Base-by-base conservation (phyloP, 2,797 vertebrate genomes). In the Sardinella longiceps region DNA sequence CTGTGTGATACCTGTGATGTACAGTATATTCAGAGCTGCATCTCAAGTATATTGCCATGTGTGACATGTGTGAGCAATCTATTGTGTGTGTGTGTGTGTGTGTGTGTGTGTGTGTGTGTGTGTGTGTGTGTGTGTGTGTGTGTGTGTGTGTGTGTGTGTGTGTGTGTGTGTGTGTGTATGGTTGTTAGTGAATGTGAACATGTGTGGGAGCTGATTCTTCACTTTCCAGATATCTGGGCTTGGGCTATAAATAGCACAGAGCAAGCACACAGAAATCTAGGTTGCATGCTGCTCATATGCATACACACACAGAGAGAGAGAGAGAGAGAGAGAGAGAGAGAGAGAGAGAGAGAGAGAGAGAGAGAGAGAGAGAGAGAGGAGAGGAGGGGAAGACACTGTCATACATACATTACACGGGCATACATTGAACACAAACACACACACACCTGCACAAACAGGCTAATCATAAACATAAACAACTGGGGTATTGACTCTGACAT, bases 231-330 rank as follows among this genome's bases (percentile, higher is more conserved):
- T 93, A 92, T 91, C 92, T 92, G 90, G 91, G 89, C 88, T 87
- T 88, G 87, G 89, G 89, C 92, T 93, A 94, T 92, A 93, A 94
- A 94, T 94, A 95, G 82, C 43, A 94, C 94, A 95, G 82, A 88
- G 89, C 84, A 84, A 91, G 90, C 90, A 70, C 87, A 91, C 86
- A 90, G 92, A 88, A 94, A 94, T 92, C 92, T 94, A 94, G 94
- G 92, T 91, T 93, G 89, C 91, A 87, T 90, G 92, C 88, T 90
- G 92, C 88, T 91, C 89, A 92, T 50, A 80, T 77, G 82, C 87
- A 82, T 87, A 89, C 48, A 81, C 81, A 85, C 30, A 66, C 37
- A 90, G 84, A 89, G 30, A 53, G 4, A 63, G 3, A 63, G 58
- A 25, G 58, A 2, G 58, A 6, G 58, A 1, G 58, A 28, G 58